Conservation (phyloP, 2,113 vertebrate species). For the Cygnus buccinator region DNA sequence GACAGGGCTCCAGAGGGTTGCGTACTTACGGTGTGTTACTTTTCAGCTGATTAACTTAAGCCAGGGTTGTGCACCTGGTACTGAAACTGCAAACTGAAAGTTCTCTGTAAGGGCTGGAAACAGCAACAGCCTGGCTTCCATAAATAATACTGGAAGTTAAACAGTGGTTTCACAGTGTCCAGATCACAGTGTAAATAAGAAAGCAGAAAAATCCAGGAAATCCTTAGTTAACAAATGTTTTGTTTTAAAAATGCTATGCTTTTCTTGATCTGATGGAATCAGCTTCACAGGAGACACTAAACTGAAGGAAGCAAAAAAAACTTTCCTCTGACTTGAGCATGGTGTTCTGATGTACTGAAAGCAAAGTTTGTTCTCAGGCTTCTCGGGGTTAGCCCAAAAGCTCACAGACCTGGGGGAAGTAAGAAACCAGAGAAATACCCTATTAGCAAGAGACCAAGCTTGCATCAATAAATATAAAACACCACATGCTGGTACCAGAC, state of each 20-base stretch:
- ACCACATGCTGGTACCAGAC: not conserved
- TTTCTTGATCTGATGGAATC: slow-evolving; percentile 48
- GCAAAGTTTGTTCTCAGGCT: not conserved
- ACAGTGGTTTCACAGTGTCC: slow-evolving; percentile 59
- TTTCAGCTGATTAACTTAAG: not conserved
- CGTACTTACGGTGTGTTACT: not conserved
- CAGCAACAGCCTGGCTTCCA: slow-evolving; percentile 56
- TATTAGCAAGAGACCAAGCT: not conserved
- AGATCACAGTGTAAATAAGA: slow-evolving; percentile 62
- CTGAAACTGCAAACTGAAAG: slow-evolving; percentile 46
- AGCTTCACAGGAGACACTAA: slow-evolving; percentile 8
- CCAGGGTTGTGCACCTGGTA: not conserved
- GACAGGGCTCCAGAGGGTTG: not conserved
- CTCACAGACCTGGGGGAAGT: not conserved
- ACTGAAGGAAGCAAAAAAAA: not conserved
- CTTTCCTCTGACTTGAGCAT: not conserved
- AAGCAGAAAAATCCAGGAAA: slow-evolving; percentile 65
- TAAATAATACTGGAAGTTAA: slow-evolving; percentile 69
- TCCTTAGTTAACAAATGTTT: slow-evolving; percentile 54
- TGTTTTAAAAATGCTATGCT: slow-evolving; percentile 59
- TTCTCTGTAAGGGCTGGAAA: slow-evolving; percentile 54
- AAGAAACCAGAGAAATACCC: not conserved
- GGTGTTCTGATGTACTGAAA: not conserved
- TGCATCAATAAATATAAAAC: not conserved
- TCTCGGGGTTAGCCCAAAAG: not conserved